A percentile compares a stretch with the other conserved stretches of the same genome.
Evolutionary conservation across 2,888 invertebrate genomes (phyloP).

Genomic region (Philereme transversata): DNA sequence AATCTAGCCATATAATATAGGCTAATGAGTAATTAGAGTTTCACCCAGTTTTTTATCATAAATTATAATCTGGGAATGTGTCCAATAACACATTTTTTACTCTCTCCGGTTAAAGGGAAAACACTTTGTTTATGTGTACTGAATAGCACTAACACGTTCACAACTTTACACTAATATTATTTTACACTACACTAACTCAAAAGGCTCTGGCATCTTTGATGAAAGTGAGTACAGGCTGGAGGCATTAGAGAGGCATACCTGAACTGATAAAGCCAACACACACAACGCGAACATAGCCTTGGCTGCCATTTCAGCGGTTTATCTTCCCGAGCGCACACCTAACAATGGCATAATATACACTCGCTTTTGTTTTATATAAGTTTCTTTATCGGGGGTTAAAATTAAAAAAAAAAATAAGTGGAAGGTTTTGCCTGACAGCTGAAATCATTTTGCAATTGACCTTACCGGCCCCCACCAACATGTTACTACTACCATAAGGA

Average conservation of each 20-base stretch:
- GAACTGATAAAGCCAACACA: slow-evolving; percentile 3
- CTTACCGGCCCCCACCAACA: background rate
- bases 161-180: too few species aligned
- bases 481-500: background rate
- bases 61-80: too few species aligned
- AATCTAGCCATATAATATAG: too few species aligned
- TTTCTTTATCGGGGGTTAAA: slow-evolving; percentile 12
- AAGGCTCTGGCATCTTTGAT: too few species aligned
- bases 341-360: slow-evolving; percentile 12
- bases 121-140: too few species aligned
- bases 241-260: slow-evolving; percentile 5
- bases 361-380: slow-evolving; percentile 15
- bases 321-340: slow-evolving; percentile 4
- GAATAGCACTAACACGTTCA: too few species aligned
- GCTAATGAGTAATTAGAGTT: too few species aligned
- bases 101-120: too few species aligned
- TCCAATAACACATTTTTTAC: too few species aligned
- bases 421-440: slow-evolving; percentile 1
- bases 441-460: slow-evolving; percentile 14
- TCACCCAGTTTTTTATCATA: too few species aligned
- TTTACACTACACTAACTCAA: too few species aligned
- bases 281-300: slow-evolving; percentile 1
- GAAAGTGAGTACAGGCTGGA: too few species aligned
- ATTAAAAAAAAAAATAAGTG: background rate
- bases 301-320: slow-evolving; percentile 14